Percentiles rank a stretch among this genome's conserved stretches.
These are phyloP conservation scores for Dreissena polymorpha DNA, from an alignment of 1,140 invertebrate species.

Conservation along the genomic window DNA sequence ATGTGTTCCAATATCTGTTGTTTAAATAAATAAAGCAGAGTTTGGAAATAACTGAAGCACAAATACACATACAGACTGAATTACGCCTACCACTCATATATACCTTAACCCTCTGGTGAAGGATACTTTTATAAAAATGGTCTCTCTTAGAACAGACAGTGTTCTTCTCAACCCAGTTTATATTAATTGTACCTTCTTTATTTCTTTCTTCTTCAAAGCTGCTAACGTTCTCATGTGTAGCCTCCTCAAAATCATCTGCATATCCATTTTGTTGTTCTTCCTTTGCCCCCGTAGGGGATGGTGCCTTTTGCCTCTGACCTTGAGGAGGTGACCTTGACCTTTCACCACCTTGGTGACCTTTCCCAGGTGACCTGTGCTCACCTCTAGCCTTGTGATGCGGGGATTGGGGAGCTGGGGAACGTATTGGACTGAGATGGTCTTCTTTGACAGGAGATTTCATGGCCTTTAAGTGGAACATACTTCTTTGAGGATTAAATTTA, in stretches of 20 bases:
- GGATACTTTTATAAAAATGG: no score
- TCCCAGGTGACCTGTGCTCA: constrained; percentile 52
- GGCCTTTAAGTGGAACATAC: constrained; percentile 18
- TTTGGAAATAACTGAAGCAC: no score
- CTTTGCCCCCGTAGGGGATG: constrained; percentile 6
- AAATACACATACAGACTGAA: no score
- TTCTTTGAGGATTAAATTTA: neutral
- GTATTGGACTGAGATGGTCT: constrained; percentile 17
- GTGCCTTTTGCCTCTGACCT: constrained; percentile 24
- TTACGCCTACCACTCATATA: no score
- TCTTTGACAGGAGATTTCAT: constrained; percentile 53
- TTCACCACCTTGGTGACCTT: constrained; percentile 29
- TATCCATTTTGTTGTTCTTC: constrained; percentile 63
- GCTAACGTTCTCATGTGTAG: constrained; percentile 66
- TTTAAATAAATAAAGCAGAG: no score
- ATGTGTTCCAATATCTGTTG: no score
- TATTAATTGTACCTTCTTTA: constrained; percentile 22
- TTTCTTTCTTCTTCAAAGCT: constrained; percentile 60
- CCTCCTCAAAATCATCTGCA: constrained; percentile 60
- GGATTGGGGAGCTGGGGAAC: constrained; percentile 25
- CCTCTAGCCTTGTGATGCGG: constrained; percentile 34
- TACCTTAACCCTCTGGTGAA: no score
- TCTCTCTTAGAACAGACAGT: no score
- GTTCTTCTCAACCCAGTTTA: no score
- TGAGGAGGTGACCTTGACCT: constrained; percentile 40